Evolutionary conservation across 2,888 invertebrate species (phyloP), one percentile per base, ranked within the genome.

Genomic region (Mesoligia furuncula): DNA sequence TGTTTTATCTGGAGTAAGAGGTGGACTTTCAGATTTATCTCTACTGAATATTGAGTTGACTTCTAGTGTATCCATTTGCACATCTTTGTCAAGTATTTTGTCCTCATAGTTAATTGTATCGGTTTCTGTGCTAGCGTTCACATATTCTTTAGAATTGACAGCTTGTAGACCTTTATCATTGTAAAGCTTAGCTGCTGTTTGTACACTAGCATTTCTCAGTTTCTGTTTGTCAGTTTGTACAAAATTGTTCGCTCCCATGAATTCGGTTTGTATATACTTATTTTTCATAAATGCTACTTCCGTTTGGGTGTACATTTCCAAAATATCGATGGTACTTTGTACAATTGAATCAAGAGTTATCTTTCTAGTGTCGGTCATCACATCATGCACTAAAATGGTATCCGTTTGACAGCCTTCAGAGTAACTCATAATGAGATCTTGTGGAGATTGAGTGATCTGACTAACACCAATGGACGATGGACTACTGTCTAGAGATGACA

Each of bases 1-100:
- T 72, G 85, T 88, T 90, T 93, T 95, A 73, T 95, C 95, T 27
- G 95, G 93, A 42, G 96, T 93, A 31, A 97, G 93, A 61, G 97
- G 97, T 80, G 97, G 97, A 87, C 97, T 97, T 76, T 95, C 95
- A n/a, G 97, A 95, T 87, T 94, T 94, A 79, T 95, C 94, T 87
- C 92, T 93, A 79, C 79, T 70, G 67, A 87, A 85, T 68, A 80
- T 79, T 81, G 76, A 81, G 75, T 75, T 77, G 75, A 75, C 76
- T 86, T 85, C 69, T 70, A 81, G 73, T 39, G 89, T 71, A 57
- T 85, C 77, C 67, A 74, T 82, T 79, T 85, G 70, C 69, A 76
- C 77, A 74, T 88, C 83, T 75, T 87, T 86, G 64, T 89, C 85
- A 83, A 90, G 86, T 54, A 90, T 68, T 80, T 68, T 75, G n/a